phyloP scores from a whole-genome alignment of 2,888 invertebrate genomes.

The Smittia aterrima region DNA sequence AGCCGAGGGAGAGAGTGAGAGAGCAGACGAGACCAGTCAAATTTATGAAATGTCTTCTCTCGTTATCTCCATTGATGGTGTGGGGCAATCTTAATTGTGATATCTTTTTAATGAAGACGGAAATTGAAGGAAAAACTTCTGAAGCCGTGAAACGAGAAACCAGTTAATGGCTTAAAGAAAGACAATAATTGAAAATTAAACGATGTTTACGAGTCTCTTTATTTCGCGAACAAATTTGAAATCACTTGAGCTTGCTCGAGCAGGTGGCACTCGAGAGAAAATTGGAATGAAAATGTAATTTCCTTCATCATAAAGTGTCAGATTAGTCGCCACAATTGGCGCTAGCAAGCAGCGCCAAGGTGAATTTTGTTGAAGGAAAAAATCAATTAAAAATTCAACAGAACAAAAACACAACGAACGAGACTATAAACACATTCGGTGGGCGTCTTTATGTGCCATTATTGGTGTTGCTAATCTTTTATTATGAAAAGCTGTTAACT shows the following conservation, averaged over 20 bases:
- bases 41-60: slow-evolving; percentile 14
- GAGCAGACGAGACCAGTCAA: background rate
- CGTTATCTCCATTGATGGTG: slow-evolving; percentile 7
- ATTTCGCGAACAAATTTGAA: background rate
- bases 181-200: slow-evolving; percentile 13
- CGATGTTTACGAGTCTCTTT: background rate
- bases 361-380: slow-evolving; percentile 14
- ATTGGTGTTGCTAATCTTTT: slow-evolving; percentile 14
- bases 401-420: background rate
- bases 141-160: background rate
- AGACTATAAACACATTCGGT: background rate
- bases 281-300: background rate
- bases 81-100: slow-evolving; percentile 25
- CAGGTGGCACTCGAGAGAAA: background rate
- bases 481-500: slow-evolving; percentile 16
- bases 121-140: background rate
- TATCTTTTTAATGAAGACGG: slow-evolving; percentile 17
- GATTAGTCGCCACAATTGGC: slow-evolving; percentile 35
- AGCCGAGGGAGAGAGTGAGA: background rate
- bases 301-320: slow-evolving; percentile 26
- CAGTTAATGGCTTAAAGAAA: background rate
- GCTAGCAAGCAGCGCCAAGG: slow-evolving; percentile 17
- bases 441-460: background rate
- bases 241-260: background rate
- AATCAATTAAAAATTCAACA: slow-evolving; percentile 24